phyloP scores from a whole-genome alignment of 2,888 invertebrate species.

The Psylliodes chrysocephalus region DNA sequence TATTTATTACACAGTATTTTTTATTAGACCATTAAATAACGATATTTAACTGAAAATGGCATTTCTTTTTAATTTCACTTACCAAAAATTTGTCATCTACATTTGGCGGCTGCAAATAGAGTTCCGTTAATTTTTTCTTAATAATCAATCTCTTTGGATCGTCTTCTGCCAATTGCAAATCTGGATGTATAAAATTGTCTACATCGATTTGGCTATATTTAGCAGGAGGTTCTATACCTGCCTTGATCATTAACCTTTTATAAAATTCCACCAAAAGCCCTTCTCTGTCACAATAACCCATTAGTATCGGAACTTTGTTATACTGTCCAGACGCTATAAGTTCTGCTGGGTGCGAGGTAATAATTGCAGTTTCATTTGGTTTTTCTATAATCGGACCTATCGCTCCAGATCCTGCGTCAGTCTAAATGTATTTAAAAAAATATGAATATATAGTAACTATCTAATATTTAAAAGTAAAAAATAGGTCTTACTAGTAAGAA shows the following conservation, averaged over 20 bases:
- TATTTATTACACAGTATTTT: too few relatives aligned
- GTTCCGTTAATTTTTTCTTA: neutral
- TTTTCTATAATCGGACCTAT: constrained; percentile 14
- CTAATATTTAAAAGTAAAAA: too few relatives aligned
- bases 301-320: constrained; percentile 58
- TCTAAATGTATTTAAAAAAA: too few relatives aligned
- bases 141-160: constrained; percentile 5
- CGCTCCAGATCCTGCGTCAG: neutral
- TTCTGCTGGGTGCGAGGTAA: constrained; percentile 7
- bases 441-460: too few relatives aligned
- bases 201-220: too few relatives aligned
- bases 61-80: too few relatives aligned
- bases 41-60: too few relatives aligned
- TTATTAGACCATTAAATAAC: too few relatives aligned
- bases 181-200: neutral
- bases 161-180: constrained; percentile 2
- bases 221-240: too few relatives aligned
- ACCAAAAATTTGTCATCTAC: constrained; percentile 14
- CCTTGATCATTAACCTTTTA: neutral
- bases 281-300: constrained; percentile 57
- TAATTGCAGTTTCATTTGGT: constrained; percentile 24
- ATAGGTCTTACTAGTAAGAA: constrained; percentile 36
- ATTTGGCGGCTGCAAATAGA: constrained; percentile 17
- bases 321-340: constrained; percentile 40
- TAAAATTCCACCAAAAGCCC: constrained; percentile 44